Evolutionary conservation across 2,797 vertebrate genomes (phyloP).

Genomic region (Acanthurus lineatus): DNA sequence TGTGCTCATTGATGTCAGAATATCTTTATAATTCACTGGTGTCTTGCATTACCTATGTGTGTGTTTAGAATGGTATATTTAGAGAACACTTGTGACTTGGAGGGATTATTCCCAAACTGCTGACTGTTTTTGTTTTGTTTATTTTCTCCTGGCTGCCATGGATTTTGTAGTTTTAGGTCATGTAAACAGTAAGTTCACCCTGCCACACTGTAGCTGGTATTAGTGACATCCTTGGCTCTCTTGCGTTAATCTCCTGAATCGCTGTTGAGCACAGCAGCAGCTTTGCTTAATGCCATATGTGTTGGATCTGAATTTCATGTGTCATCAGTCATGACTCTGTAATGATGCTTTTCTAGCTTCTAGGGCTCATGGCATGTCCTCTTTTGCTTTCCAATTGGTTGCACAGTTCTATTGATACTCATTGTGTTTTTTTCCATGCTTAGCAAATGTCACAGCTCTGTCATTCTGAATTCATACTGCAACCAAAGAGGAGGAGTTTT

Average conservation of each 20-base stretch:
- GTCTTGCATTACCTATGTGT: conserved; percentile 36
- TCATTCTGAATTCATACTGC: not conserved
- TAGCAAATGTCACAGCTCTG: not conserved
- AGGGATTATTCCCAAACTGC: conserved; percentile 52
- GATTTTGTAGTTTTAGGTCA: conserved; percentile 84
- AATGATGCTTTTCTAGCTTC: conserved; percentile 5
- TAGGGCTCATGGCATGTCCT: conserved; percentile 27
- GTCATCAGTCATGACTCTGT: conserved; percentile 56
- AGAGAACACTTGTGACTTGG: conserved; percentile 42
- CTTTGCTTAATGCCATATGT: conserved; percentile 49
- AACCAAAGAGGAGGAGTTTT: conserved; percentile 28
- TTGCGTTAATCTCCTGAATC: conserved; percentile 45
- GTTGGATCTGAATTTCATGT: conserved; percentile 52
- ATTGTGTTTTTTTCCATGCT: conserved; percentile 24
- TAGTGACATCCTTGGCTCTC: conserved; percentile 40
- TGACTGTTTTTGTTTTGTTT: conserved; percentile 74
- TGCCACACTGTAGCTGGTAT: conserved; percentile 49
- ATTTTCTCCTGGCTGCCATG: conserved; percentile 71
- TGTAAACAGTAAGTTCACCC: conserved; percentile 86
- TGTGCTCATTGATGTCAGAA: conserved; percentile 42
- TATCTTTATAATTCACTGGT: conserved; percentile 34
- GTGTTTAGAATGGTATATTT: conserved; percentile 40
- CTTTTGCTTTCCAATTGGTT: conserved; percentile 14
- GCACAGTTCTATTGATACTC: not conserved
- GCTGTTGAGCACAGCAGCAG: conserved; percentile 37